Evolutionary conservation across 2,888 invertebrate species (phyloP).

Genomic region (Cylindroiulus punctatus): DNA sequence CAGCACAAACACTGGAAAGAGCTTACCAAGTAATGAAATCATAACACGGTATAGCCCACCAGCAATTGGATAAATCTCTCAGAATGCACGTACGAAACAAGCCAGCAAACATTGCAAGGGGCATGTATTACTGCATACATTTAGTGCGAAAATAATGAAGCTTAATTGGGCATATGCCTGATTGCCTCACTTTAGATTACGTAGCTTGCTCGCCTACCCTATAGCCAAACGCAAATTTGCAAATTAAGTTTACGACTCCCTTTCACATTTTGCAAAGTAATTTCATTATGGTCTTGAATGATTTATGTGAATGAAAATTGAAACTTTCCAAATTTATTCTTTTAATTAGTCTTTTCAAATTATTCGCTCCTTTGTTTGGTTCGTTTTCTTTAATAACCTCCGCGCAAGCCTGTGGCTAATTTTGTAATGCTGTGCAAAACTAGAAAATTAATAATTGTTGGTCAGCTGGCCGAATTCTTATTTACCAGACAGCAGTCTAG

Average conservation of each 20-base stretch:
- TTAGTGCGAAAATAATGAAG: not conserved
- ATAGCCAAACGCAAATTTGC: not conserved
- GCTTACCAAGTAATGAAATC: not conserved
- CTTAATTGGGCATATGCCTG: not conserved
- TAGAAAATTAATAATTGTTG: not conserved
- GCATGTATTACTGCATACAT: not conserved
- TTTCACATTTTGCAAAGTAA: not conserved
- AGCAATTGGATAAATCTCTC: not conserved
- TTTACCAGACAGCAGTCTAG: slow-evolving; percentile 19
- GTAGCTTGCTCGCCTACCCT: not conserved
- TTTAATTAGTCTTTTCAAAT: not conserved
- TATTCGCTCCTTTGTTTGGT: not conserved
- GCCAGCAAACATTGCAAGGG: not conserved
- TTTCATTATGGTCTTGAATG: not conserved
- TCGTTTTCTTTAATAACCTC: not conserved
- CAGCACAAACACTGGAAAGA: not conserved
- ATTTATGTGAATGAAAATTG: slow-evolving; percentile 22
- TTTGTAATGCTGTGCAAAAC: not conserved
- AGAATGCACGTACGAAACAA: not conserved
- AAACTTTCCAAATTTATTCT: not conserved
- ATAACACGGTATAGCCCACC: not conserved
- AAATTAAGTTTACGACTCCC: not conserved
- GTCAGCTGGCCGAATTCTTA: not conserved
- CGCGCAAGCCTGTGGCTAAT: not conserved
- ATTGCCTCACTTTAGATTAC: not conserved